Percentiles rank a stretch among this genome's conserved stretches.
phyloP scores from a whole-genome alignment of 2,888 invertebrate genomes.

The Lycophotia porphyrea region DNA sequence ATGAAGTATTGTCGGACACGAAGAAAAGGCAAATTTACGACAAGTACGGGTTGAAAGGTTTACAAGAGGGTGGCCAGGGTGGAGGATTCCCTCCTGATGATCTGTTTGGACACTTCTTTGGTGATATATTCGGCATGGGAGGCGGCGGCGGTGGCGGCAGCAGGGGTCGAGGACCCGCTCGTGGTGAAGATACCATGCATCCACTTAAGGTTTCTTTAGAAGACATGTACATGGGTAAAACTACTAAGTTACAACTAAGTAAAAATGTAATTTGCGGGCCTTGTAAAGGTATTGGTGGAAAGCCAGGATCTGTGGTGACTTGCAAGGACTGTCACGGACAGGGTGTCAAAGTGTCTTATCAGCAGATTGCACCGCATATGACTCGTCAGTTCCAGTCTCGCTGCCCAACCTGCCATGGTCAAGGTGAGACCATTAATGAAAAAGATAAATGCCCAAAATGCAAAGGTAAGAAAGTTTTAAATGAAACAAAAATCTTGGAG shows the following conservation, averaged over 20 bases:
- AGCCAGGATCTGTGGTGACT: slow-evolving; percentile 91
- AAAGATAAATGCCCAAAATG: slow-evolving; percentile 96
- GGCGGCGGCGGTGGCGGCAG: slow-evolving; percentile 83
- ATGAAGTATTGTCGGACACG: slow-evolving; percentile 97
- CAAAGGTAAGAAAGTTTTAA: slow-evolving; percentile 95
- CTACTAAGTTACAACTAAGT: slow-evolving; percentile 94
- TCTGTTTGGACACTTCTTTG: slow-evolving; percentile 92
- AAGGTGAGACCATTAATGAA: slow-evolving; percentile 94
- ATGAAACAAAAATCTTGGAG: slow-evolving; percentile 95
- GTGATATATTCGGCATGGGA: slow-evolving; percentile 91
- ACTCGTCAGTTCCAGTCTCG: slow-evolving; percentile 91
- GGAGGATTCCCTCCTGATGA: slow-evolving; percentile 91
- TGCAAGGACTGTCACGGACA: slow-evolving; percentile 95
- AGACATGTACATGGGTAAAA: slow-evolving; percentile 97
- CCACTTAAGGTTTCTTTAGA: slow-evolving; percentile 96
- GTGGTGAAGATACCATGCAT: slow-evolving; percentile 96
- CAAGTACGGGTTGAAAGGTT: slow-evolving; percentile 95
- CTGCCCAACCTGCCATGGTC: slow-evolving; percentile 92
- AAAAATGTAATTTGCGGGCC: slow-evolving; percentile 95
- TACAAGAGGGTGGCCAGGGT: slow-evolving; percentile 94
- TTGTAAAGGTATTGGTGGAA: slow-evolving; percentile 95
- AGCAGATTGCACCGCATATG: slow-evolving; percentile 92
- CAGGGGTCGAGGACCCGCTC: slow-evolving; percentile 89
- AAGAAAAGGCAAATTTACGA: slow-evolving; percentile 97
- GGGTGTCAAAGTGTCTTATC: slow-evolving; percentile 93